Evolutionary conservation across 2,113 vertebrate species (phyloP).

Genomic region (Stegastes partitus): DNA sequence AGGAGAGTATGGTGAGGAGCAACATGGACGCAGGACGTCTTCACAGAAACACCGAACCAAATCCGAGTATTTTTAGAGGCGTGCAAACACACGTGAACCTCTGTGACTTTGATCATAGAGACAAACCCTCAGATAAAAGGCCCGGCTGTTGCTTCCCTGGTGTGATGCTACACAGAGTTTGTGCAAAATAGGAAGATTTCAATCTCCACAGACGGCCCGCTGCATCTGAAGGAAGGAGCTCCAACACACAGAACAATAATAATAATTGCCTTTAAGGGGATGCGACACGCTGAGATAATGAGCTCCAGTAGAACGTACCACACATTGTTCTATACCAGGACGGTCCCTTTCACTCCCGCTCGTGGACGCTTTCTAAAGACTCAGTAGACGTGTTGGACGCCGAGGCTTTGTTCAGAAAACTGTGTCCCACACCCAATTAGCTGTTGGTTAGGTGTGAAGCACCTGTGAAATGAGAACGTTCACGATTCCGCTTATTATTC

Average conservation of each 20-base stretch:
- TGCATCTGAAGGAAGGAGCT: background rate
- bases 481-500: slow-evolving; percentile 67
- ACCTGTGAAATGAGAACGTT: slow-evolving; percentile 64
- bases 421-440: slow-evolving; percentile 55
- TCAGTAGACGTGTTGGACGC: slow-evolving; percentile 30
- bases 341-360: background rate
- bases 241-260: background rate
- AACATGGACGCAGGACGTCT: background rate
- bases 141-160: background rate
- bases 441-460: slow-evolving; percentile 65
- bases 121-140: background rate
- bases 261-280: background rate
- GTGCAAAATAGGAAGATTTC: background rate
- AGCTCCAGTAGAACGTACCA: background rate
- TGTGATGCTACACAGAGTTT: background rate
- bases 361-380: slow-evolving; percentile 3
- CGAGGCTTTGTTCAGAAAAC: slow-evolving; percentile 42
- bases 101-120: background rate
- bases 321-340: background rate
- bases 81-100: background rate
- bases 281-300: background rate
- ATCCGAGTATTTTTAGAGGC: too few species aligned
- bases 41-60: background rate
- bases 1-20: background rate
- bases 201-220: background rate